Evolutionary conservation across 2,113 vertebrate genomes (phyloP), one percentile per base, ranked within the genome.

Genomic region (Xenotilapia flavipinnis): DNA sequence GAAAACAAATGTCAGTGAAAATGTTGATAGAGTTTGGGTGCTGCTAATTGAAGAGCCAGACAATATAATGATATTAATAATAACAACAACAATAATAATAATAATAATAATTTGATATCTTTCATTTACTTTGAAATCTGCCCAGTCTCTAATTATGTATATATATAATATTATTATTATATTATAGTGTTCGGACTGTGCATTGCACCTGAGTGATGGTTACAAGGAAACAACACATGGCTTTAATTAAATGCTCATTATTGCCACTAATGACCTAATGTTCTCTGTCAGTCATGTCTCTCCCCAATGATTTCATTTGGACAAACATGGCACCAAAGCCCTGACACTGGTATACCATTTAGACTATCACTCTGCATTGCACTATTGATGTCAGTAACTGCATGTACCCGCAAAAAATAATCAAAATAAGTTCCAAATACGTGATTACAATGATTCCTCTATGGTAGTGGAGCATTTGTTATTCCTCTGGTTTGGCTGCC

Each of bases 191-290:
- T 75, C 0, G 4, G 14, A 75, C 23, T 36, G 21, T n/a, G 9
- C 31, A 36, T 33, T 36, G 60, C 60, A 19, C 17, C 60, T 65
- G 70, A 75, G 9, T 47, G 42, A 47, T 49, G 9, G 0, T 17
- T 49, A 75, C 70, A 75, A 49, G 42, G 42, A 15, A 75, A 49
- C 6, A 17, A 10, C 42, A 49, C 23, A 49, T 38, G 77, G 49
- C n/a, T 54, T 79, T 23, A 23, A 79, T 79, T 79, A 79, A 79
- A 55, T 15, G 31, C 19, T 14, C 7, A 38, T 79, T 23, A 79
- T 23, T 38, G 31, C 7, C 31, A 38, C 47, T 79, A 54, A 79
- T 19, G 31, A 9, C 40, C 70, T 1, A 47, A 53, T 1, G 49
- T 54, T 79, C 51, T 79, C 11, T 79, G 28, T 79, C 47, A 23